Base-by-base conservation (phyloP, 1,140 invertebrate species). In the Pachyrhynchus sulphureomaculatus region DNA sequence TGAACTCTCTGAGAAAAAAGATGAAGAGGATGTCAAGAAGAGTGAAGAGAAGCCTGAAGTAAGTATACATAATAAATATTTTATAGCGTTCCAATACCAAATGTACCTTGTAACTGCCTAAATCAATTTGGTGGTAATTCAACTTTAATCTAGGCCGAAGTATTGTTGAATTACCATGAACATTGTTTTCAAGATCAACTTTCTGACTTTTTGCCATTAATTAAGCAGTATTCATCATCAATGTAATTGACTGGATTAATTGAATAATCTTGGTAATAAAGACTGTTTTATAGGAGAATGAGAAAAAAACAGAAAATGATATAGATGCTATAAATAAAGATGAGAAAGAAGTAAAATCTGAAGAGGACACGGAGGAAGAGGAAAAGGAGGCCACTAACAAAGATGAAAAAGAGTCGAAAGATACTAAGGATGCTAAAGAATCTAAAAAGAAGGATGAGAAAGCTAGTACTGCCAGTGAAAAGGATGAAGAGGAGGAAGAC, bases 381-480 rank as follows among this genome's bases (percentile, higher is more conserved):
- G 78, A 77, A 37, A 39, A 77, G 72, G 33, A 76, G 75, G 77
- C 76, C 20, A 18, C 75, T 71, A 78, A 79, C 54, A 78, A 80
- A 26, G 77, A 77, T 23, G 77, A 77, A 45, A 77, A 78, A 56
- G 78, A 78, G 32, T 76, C 77, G 62, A 78, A 78, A 60, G 78
- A 77, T 45, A 77, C 78, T 8, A 77, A 79, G 68, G 49, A 68
- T 18, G 20, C 52, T 39, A 33, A 68, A 65, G 42, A 53, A 58
- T 75, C 74, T 21, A 74, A 79, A 47, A 62, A 63, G 20, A 55
- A 62, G 10, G 62, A 67, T 17, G 57, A 63, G 21, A 59, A 63
- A 49, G 51, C 33, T 10, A 47, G 49, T 51, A 67, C 67, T 44
- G 56, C 51, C 12, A 62, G 68, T 29, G 63, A 70, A 41, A 54